Evolutionary conservation across 2,888 invertebrate genomes (phyloP), one percentile per base, ranked within the genome.

Genomic region (Xanthorhoe designata): DNA sequence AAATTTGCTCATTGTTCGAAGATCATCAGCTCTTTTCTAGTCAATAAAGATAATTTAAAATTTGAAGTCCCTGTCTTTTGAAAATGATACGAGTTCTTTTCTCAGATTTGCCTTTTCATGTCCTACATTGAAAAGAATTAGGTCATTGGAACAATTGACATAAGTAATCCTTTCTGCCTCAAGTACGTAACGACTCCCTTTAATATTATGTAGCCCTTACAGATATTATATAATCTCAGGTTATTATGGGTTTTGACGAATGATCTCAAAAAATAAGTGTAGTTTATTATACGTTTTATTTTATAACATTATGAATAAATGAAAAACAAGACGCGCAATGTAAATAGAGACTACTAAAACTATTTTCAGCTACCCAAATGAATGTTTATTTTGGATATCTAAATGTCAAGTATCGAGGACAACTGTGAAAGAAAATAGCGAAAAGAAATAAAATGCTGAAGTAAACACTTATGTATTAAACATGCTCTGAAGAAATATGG

Each of bases 131-230:
- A 38, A 38, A 38, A 38, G 38, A 38, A 38, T 38, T 38, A 59
- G 77, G 75, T 69, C 76, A 74, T 64, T 62, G 47, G 69, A 68
- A 68, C 72, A 75, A 69, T 69, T 64, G 50, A 35, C 50, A 50
- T 35, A 53, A 53, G 38, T 38, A 38, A 38, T 38, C 38, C 38
- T 38, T 38, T 13, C 13, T 38, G 13, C 9, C 9, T 10, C 38
- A 13, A 10, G 9, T 38, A 1, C 38, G 13, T 8, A 38, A 38
- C 38, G 38, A 38, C 38, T 38, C 32, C 10, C 0, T 32, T 32
- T 32, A 32, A 32, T 24, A 24, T 32, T 7, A n/a, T 5, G 32
- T 32, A 32, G 32, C 32, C 4, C 32, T 32, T n/a, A n/a, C n/a
- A n/a, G n/a, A n/a, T n/a, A n/a, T n/a, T n/a, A n/a, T n/a, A n/a